Evolutionary conservation across 2,888 invertebrate genomes (phyloP).

Genomic region (Ypsolopha sequella): DNA sequence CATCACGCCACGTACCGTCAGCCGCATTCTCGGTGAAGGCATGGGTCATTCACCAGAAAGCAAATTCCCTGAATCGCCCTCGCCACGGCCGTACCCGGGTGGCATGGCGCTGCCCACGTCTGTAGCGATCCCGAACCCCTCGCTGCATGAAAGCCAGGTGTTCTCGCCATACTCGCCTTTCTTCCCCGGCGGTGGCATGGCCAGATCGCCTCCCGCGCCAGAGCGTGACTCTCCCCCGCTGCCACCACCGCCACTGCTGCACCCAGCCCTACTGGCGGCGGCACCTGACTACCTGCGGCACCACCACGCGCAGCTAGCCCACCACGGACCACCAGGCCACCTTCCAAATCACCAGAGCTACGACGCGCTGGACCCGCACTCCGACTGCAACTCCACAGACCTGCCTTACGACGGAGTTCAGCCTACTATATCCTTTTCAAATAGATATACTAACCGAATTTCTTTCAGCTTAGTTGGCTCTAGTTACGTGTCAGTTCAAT

Average conservation of each 20-base stretch:
- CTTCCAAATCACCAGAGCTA: constrained; percentile 80
- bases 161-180: constrained; percentile 94
- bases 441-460: constrained; percentile 32
- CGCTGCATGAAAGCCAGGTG: constrained; percentile 93
- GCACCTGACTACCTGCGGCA: constrained; percentile 83
- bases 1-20: constrained; percentile 91
- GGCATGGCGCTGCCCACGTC: constrained; percentile 94
- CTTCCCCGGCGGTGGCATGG: constrained; percentile 74
- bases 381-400: constrained; percentile 93
- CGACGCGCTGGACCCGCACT: constrained; percentile 88
- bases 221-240: constrained; percentile 88
- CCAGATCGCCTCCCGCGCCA: constrained; percentile 70
- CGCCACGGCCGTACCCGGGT: constrained; percentile 83
- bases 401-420: constrained; percentile 93
- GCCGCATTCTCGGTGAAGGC: constrained; percentile 86
- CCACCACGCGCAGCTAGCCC: constrained; percentile 74
- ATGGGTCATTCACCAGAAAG: constrained; percentile 76
- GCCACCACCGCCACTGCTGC: constrained; percentile 86
- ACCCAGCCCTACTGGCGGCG: constrained; percentile 88
- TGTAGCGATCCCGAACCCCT: constrained; percentile 96
- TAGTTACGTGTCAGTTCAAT: neutral
- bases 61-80: constrained; percentile 76
- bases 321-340: constrained; percentile 69
- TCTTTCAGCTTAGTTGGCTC: neutral
- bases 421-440: constrained; percentile 96